These are phyloP conservation scores for Aramus guarauna DNA, from an alignment of 2,113 vertebrate genomes.

Conservation along the genomic window DNA sequence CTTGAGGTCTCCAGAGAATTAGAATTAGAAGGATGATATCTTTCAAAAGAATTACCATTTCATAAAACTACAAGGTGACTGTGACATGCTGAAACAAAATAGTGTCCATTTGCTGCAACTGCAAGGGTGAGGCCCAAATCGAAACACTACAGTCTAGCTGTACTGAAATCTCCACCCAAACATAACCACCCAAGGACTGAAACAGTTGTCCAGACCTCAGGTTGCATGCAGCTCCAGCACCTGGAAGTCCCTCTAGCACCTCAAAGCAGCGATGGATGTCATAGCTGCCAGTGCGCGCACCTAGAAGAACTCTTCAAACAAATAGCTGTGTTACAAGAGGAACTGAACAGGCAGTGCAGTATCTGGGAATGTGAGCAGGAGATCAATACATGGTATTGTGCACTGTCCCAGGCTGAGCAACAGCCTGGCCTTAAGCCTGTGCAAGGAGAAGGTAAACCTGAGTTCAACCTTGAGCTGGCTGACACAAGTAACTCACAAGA, in stretches of 20 bases:
- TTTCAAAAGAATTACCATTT: neutral
- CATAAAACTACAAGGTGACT: neutral
- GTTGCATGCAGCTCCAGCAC: neutral
- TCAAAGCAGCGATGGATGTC: neutral
- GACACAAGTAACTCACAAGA: neutral
- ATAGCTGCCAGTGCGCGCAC: neutral
- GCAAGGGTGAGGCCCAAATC: neutral
- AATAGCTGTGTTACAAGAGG: neutral
- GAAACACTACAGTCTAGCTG: neutral
- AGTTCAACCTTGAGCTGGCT: neutral
- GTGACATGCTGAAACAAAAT: neutral
- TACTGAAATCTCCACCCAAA: neutral
- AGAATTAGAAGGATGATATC: neutral
- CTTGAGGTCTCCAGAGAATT: neutral
- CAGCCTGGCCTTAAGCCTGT: neutral
- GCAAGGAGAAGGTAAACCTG: neutral
- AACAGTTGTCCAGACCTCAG: neutral
- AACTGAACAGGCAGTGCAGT: rapidly evolving
- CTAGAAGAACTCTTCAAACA: neutral
- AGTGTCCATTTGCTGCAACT: neutral
- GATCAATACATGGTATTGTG: rapidly evolving
- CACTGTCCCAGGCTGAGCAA: neutral
- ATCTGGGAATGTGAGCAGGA: neutral
- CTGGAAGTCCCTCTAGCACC: neutral
- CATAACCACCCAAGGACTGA: neutral